A percentile compares a stretch with the other conserved stretches of the same genome.
Evolutionary conservation across 2,888 invertebrate genomes (phyloP).

Genomic region (Schrankia costaestrigalis): DNA sequence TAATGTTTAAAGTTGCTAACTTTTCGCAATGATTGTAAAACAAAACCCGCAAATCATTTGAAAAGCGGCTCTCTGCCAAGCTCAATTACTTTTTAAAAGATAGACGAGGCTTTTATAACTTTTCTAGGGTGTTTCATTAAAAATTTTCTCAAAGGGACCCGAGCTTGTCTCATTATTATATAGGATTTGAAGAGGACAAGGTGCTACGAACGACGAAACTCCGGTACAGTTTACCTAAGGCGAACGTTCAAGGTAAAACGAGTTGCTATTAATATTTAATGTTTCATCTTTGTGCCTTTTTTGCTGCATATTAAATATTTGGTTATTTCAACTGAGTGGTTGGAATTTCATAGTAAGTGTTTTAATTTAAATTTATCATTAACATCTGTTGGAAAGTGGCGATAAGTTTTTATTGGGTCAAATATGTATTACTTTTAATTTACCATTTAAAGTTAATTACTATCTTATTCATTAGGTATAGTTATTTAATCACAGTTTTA

Average conservation of each 20-base stretch:
- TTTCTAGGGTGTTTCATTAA: constrained; percentile 67
- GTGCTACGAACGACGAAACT: constrained; percentile 47
- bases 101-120: constrained; percentile 57
- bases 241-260: constrained; percentile 32
- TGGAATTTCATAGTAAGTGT: too few species aligned
- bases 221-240: constrained; percentile 45
- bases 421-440: too few species aligned
- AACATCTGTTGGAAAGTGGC: too few species aligned
- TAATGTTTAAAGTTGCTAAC: constrained; percentile 34
- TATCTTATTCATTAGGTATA: background rate
- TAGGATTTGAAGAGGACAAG: constrained; percentile 58
- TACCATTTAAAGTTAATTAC: too few species aligned
- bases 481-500: background rate
- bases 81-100: constrained; percentile 65
- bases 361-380: too few species aligned
- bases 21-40: constrained; percentile 37
- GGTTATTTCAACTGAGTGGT: constrained; percentile 6
- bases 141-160: constrained; percentile 59
- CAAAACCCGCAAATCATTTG: constrained; percentile 44
- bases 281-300: constrained; percentile 21
- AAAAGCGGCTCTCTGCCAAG: constrained; percentile 39
- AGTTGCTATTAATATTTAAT: constrained; percentile 36
- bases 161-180: constrained; percentile 66
- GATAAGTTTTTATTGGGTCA: too few species aligned
- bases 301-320: constrained; percentile 22